Evolutionary conservation across 2,797 vertebrate genomes (phyloP), one percentile per base, ranked within the genome.

Genomic region (Esox lucius): DNA sequence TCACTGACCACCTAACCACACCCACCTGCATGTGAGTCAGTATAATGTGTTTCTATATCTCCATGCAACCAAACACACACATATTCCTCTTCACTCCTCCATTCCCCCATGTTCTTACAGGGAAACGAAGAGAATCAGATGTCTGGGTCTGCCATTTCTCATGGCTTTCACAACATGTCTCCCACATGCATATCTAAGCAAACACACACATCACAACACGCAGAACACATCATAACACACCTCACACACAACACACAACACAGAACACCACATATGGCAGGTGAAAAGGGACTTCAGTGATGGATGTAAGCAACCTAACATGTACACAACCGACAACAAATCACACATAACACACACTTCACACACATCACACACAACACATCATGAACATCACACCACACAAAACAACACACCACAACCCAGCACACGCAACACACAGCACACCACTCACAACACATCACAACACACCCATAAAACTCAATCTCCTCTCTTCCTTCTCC

Each of bases 91-190:
- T 35, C 26, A 1, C 39, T 78, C 73, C 74, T 77, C 73, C 68
- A 71, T 35, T 62, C 66, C 42, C 13, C 6, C 53, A 66, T 73
- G 69, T 70, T 81, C 71, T 80, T 67, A 68, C 68, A 72, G 77
- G 78, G 59, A 73, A 87, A 31, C 62, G 76, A 80, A 80, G 86
- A 89, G 53, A 83, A 78, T 42, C 39, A 85, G 73, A 81, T 80
- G 46, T 87, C 75, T 77, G 81, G 79, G 82, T 85, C 74, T 82
- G 79, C 86, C 83, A 82, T 80, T 87, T 74, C 81, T 85, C 87
- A 90, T 87, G 84, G 77, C 67, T 46, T 19, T 33, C 66, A 19
- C 68, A 3, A 42, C 9, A 42, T 61, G 5, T 61, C 42, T 68
- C n/a, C 22, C 62, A 67, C 48, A 70, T 35, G 61, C 70, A 72